Evolutionary conservation across 1,140 invertebrate species (phyloP), one percentile per base, ranked within the genome.

Genomic region (Papilio polytes): DNA sequence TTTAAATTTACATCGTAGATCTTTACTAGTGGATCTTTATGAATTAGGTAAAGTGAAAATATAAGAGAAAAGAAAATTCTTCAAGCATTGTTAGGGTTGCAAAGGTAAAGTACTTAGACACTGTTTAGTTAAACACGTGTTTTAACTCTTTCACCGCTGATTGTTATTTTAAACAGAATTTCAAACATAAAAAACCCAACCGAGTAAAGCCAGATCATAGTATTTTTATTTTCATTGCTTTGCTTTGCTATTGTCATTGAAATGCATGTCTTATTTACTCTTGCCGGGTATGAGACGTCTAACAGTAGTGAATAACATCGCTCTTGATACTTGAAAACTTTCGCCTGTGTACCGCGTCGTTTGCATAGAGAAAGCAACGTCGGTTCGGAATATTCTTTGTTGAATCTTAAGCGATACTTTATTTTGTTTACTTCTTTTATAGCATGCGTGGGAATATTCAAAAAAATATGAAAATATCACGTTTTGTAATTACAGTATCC

Each of bases 341-440:
- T 91, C 88, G 82, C 87, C 86, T 83, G 81, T 81, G 83, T 80
- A 73, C 73, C 83, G 72, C 84, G 81, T 90, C 89, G 91, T 91
- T 94, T 92, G 90, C 91, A 92, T 94, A 92, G 87, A 91, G 91
- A 93, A 94, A 92, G 88, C 90, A 82, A 76, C 82, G 84, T 89
- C 89, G 88, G 88, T 89, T 87, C 85, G 88, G 90, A 88, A 84
- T 92, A 89, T 88, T 88, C 85, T 87, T 90, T 89, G 88, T 85
- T 90, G 84, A 87, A 87, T 88, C 82, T 84, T 86, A 89, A 89
- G 84, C 87, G 86, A 83, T 83, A 84, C 87, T 89, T 89, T 90
- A 89, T 90, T 82, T 88, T 88, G 82, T 82, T 74, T 80, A 76
- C 73, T 83, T 70, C 36, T 36, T 76, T 82, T 80, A 8, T 78